phyloP scores from a whole-genome alignment of 2,888 invertebrate genomes.

The Apantesis nais region DNA sequence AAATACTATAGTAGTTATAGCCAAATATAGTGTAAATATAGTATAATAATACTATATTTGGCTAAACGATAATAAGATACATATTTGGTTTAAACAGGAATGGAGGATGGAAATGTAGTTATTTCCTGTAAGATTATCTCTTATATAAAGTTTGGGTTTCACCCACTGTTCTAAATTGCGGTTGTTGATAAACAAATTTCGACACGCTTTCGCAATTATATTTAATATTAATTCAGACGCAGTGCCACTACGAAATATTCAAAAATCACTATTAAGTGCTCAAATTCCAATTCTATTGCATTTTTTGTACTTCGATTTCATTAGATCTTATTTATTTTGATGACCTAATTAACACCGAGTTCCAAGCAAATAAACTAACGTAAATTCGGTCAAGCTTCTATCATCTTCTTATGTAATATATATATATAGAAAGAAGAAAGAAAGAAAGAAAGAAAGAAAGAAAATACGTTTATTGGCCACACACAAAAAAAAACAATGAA shows the following conservation, averaged over 20 bases:
- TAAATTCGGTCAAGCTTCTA: background rate
- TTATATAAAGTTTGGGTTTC: conserved; percentile 23
- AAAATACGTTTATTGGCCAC: no score
- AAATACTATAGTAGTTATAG: background rate
- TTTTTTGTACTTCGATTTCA: background rate
- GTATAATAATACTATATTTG: no score
- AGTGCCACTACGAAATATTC: background rate
- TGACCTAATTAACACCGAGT: background rate
- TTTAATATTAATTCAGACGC: conserved; percentile 12
- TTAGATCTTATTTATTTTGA: background rate
- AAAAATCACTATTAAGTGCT: no score
- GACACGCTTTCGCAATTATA: conserved; percentile 14
- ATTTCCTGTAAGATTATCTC: conserved; percentile 12
- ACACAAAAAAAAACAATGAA: no score
- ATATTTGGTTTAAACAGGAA: background rate
- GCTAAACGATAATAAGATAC: background rate
- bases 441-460: no score
- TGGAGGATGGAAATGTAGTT: conserved; percentile 22
- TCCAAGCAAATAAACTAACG: background rate
- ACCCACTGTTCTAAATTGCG: conserved; percentile 9
- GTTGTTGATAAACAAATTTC: conserved; percentile 19
- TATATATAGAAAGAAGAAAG: no score
- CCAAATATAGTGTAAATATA: background rate
- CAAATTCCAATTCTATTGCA: background rate
- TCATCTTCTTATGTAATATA: background rate